Conservation (phyloP, 2,113 vertebrate genomes). For the Rhea americana region DNA sequence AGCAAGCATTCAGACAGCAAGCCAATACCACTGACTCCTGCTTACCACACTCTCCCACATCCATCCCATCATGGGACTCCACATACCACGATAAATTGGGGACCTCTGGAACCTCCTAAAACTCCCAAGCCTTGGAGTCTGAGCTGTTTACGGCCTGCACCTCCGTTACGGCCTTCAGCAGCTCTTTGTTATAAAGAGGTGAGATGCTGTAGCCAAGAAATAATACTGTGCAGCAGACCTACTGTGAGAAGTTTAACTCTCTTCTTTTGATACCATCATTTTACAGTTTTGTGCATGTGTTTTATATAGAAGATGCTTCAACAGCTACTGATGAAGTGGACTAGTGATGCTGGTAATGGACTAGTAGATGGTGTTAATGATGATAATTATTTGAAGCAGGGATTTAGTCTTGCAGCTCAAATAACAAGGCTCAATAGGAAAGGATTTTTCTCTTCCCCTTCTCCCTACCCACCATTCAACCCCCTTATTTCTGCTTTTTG, state of each 20-base stretch:
- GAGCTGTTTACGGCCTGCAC: slow-evolving; percentile 94
- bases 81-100: slow-evolving; percentile 95
- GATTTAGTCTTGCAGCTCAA: background rate
- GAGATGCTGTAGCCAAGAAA: slow-evolving; percentile 14
- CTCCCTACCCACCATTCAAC: background rate
- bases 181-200: slow-evolving; percentile 99
- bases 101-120: slow-evolving; percentile 94
- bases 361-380: background rate
- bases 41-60: slow-evolving; percentile 97
- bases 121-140: slow-evolving; percentile 98
- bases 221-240: background rate
- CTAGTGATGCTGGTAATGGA: background rate
- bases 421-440: background rate
- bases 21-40: slow-evolving; percentile 87
- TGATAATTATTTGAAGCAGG: background rate
- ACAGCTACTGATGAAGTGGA: background rate
- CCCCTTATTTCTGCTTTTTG: background rate
- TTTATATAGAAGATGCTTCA: background rate
- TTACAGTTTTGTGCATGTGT: background rate
- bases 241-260: background rate
- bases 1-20: slow-evolving; percentile 92
- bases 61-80: slow-evolving; percentile 92
- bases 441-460: rapidly evolving
- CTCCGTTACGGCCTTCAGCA: slow-evolving; percentile 92
- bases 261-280: background rate